Base-by-base conservation (phyloP, 1,140 invertebrate genomes). In the Belonocnema kinseyi region DNA sequence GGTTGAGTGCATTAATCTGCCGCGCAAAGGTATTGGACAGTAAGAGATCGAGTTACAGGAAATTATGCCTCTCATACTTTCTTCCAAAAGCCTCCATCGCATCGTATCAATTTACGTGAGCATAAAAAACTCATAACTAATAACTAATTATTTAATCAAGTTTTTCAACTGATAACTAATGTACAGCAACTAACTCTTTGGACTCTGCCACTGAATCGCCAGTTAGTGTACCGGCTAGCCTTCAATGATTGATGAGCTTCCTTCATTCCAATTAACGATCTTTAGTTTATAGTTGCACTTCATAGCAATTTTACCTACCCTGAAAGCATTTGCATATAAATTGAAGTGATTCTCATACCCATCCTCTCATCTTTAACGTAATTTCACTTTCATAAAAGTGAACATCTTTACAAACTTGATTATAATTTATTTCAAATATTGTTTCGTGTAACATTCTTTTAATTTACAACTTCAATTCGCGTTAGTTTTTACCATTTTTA, bases 21-120 rank as follows among this genome's bases (percentile, higher is more conserved):
- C 51, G 16, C 17, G 19, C 17, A 33, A 33, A 19, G 53, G 56
- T 71, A 75, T 66, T 6, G 17, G 26, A 26, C 21, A 26, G 50
- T 40, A 50, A 53, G 33, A 53, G 75, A 80, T 82, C 80, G 70
- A 75, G 54, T 82, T 82, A 77, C 75, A 77, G 74, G 73, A 82
- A 80, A 80, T 73, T 54, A 82, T 53, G n/a, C n/a, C n/a, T 58
- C 12, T 58, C 10, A 21, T 26, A 21, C 53, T 10, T 10, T 19
- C 53, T 19, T 54, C 10, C 16, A 17, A 19, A n/a, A 54, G n/a
- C 4, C 53, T 17, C 4, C 16, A 16, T 17, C 17, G 52, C 53
- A 17, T 54, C 17, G 53, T 17, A 17, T n/a, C n/a, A n/a, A 54
- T 54, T 54, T 8, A 54, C 1, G 0, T 16, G 0, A 17, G 53